Evolutionary conservation across 1,140 invertebrate genomes (phyloP).

Genomic region (Drosophila trapezifrons): DNA sequence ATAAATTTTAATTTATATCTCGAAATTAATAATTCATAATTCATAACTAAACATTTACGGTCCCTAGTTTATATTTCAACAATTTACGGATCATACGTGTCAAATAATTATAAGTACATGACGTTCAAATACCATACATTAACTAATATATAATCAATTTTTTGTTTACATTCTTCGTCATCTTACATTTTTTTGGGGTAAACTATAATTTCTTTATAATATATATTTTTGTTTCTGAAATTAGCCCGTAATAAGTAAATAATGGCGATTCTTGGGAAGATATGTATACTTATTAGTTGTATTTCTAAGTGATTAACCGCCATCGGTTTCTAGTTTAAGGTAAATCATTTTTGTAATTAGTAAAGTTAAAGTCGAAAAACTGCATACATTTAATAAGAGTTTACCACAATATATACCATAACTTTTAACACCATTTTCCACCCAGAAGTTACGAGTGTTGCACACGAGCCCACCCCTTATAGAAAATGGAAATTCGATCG

Average conservation of each 20-base stretch:
- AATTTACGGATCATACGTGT: too few species aligned
- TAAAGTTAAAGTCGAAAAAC: not conserved
- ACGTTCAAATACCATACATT: too few species aligned
- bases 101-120: too few species aligned
- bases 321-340: not conserved
- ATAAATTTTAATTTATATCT: too few species aligned
- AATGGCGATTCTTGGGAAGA: not conserved
- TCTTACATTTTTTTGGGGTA: not conserved
- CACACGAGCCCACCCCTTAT: conserved; percentile 58
- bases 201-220: not conserved
- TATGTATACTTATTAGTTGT: too few species aligned
- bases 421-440: not conserved
- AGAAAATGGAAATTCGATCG: conserved; percentile 73
- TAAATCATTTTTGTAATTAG: not conserved
- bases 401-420: not conserved
- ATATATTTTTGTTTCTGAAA: not conserved
- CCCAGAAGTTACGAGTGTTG: conserved; percentile 29
- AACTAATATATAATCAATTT: too few species aligned
- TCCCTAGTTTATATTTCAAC: too few species aligned
- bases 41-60: too few species aligned
- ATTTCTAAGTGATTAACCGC: too few species aligned
- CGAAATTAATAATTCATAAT: too few species aligned
- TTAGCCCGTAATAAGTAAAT: not conserved
- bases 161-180: not conserved
- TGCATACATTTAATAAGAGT: not conserved